Base-by-base conservation (phyloP, 1,140 invertebrate species). In the Pseudomyrmex pallidus region DNA sequence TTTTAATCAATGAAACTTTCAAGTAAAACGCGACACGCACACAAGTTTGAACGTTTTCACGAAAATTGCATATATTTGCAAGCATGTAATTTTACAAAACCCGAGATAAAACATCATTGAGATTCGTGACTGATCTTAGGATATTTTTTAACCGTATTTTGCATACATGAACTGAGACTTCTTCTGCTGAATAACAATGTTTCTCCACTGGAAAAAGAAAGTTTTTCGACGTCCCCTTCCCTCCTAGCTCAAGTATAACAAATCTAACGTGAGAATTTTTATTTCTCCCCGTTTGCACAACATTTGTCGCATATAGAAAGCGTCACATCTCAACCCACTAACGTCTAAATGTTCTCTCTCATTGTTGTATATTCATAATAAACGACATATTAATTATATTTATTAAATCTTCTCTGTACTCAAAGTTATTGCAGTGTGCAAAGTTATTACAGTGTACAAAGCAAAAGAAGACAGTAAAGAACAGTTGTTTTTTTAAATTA, bases 111-210 rank as follows among this genome's bases (percentile, higher is more conserved):
- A 35, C 35, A 35, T 35, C 35, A 73, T 85, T 72, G 64, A 83
- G 83, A 87, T 87, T 86, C 77, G 48, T 68, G 46, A 70, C 64
- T 56, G 20, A 48, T 25, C 59, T 56, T 46, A 46, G 57, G 50
- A 52, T 20, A 54, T 25, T 66, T 35, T 35, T 68, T 35, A 74
- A 10, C 66, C 46, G 61, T 57, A 78, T 48, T 86, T 87, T 84
- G 67, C 57, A 87, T 86, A 74, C 61, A 57, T 87, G 80, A 87
- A 87, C 77, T 2, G 70, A 46, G 54, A 35, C 57, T 12, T 62
- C 68, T 76, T n/a, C n/a, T 62, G 48, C 44, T 85, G 87, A 87
- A 88, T 88, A 85, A 77, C 52, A 85, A 88, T 87, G 20, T 7
- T 54, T 10, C 74, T 85, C 61, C 44, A 48, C 72, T 17, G 15